phyloP scores from a whole-genome alignment of 2,888 invertebrate species.

The Epinotia demarniana region DNA sequence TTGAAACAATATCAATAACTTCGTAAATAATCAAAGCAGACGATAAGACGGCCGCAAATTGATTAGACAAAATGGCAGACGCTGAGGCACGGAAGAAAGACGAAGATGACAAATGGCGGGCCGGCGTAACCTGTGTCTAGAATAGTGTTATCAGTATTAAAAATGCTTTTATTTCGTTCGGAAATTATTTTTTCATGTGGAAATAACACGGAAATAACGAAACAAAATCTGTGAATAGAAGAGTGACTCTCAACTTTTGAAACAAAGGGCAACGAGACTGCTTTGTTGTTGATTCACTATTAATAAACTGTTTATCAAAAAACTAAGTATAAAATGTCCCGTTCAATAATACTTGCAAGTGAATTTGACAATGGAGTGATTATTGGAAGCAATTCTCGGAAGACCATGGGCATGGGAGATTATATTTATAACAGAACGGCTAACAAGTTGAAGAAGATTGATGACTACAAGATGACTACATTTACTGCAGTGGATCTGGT shows the following conservation, averaged over 20 bases:
- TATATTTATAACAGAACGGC: slow-evolving; percentile 7
- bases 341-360: slow-evolving; percentile 23
- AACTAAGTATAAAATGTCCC: neutral
- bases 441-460: no score
- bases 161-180: neutral
- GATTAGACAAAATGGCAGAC: slow-evolving; percentile 28
- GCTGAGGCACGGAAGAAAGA: neutral
- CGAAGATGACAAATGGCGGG: slow-evolving; percentile 18
- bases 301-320: no score
- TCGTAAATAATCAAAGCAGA: neutral
- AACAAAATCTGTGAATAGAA: no score
- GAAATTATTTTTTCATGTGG: neutral
- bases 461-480: no score
- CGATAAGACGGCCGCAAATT: slow-evolving; percentile 5
- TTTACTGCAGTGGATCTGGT: no score
- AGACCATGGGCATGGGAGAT: slow-evolving; percentile 7
- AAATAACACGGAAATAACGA: no score
- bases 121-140: slow-evolving; percentile 20
- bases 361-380: slow-evolving; percentile 33
- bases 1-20: slow-evolving; percentile 5
- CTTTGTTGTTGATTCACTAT: no score
- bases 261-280: no score
- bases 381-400: slow-evolving; percentile 24
- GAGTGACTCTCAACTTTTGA: slow-evolving; percentile 11
- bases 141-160: slow-evolving; percentile 1